Base-by-base conservation (phyloP, 2,888 invertebrate genomes). In the Nemoura dubitans region DNA sequence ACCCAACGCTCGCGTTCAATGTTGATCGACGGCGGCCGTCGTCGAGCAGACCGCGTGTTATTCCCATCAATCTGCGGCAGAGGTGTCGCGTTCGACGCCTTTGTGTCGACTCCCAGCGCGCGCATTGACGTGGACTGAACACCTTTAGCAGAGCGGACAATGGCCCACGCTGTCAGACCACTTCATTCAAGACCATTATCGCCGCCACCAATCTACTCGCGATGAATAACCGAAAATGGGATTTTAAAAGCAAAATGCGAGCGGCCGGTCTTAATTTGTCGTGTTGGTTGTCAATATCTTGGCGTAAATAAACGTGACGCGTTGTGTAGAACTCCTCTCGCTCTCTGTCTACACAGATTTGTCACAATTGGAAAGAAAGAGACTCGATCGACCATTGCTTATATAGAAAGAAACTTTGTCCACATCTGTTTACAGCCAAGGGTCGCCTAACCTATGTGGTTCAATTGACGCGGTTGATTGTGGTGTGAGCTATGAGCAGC, bases 71-170 rank as follows among this genome's bases (percentile, higher is more conserved):
- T 36, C 36, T 36, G 5, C 76, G 27, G 59, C 76, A 5, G 76
- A 6, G 16, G 84, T 43, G 76, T 84, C 84, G 84, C 10, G 25
- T 84, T 84, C 84, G 78, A 16, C 81, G 21, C 81, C n/a, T 81
- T 81, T 30, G 28, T 28, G 59, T 21, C 16, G 10, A 6, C 5
- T 10, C 36, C 3, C 36, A 80, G 14, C 26, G 26, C 80, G 29
- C 78, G 29, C 27, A 29, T 81, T 29, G 81, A 81, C 81, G 30
- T 0, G 1, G 3, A 28, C 10, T 29, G 28, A 30, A 81, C 30
- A 81, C n/a, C 81, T 30, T 29, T 81, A 28, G 10, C 29, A 3
- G 10, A 3, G 7, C 28, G 10, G 7, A 78, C 78, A 78, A 78
- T 78, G 78, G 78, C 78, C 28, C 16, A 6, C n/a, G 26, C 78